Base-by-base conservation (phyloP, 2,113 vertebrate species). In the Lagopus muta region DNA sequence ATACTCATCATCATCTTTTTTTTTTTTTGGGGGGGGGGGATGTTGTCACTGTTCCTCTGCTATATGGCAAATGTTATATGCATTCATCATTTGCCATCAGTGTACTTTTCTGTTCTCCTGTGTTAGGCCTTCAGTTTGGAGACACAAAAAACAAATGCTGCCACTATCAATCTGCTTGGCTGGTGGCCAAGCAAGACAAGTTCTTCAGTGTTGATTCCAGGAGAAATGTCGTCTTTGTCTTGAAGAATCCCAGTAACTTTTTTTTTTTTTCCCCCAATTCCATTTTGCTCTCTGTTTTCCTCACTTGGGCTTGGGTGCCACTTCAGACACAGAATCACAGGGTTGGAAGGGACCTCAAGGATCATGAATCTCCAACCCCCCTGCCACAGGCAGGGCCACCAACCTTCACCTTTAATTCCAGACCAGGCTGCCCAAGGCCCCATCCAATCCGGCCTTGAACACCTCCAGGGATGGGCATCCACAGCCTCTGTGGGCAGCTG, bases 241-340 rank as follows among this genome's bases (percentile, higher is more conserved):
- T 30, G 57, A 38, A 65, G 50, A 65, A 88, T 38, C 40, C 18
- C 27, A 27, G 36, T 17, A 36, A 24, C 2, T 1, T 61, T 25
- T 36, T 38, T 38, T 36, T 36, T 38, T 38, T 64, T 43, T 40
- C 28, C 28, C 6, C 7, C 34, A 34, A 11, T 38, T 84, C 19
- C 19, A 16, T 50, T 43, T 54, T 38, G 40, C 6, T 48, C 34
- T 43, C 16, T 28, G 11, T 13, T 38, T 78, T 58, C n/a, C 48
- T 78, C 1, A 0, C 61, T 47, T n/a, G 30, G 21, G n/a, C 20
- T n/a, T 64, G 24, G 11, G 18, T n/a, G 3, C 6, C 38, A 32
- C 11, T 24, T 45, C 66, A 32, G 67, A 40, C 12, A 40, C 40
- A 40, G 40, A 40, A 40, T 40, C 40, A 40, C 40, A 40, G 40